A percentile compares a stretch with the other conserved stretches of the same genome.
These are phyloP conservation scores for Caenorhabditis uteleia DNA, from an alignment of 2,888 invertebrate species.

Conservation along the genomic window DNA sequence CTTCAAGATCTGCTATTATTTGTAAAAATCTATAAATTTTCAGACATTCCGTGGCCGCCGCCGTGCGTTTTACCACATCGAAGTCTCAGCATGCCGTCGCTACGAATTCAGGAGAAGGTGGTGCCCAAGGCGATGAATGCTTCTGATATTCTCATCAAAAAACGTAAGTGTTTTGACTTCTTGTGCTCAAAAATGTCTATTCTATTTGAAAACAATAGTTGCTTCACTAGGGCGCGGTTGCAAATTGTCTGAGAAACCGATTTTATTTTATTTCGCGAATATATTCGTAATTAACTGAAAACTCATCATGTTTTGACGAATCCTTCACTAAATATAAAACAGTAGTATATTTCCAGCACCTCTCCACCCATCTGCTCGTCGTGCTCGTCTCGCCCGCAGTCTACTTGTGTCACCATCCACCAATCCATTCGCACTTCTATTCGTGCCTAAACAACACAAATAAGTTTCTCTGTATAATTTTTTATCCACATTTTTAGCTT, in stretches of 20 bases:
- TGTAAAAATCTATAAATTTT: background rate
- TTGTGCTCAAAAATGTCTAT: background rate
- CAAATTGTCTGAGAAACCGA: too few relatives aligned
- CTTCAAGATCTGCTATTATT: background rate
- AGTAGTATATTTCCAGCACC: background rate
- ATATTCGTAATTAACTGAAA: too few relatives aligned
- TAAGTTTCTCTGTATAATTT: background rate
- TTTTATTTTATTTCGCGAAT: too few relatives aligned
- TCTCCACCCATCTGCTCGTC: background rate
- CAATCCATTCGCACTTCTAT: too few relatives aligned
- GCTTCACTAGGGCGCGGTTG: background rate
- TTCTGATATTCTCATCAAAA: slow-evolving; percentile 12
- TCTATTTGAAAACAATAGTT: background rate
- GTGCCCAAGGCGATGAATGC: slow-evolving; percentile 21
- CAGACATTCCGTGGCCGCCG: slow-evolving; percentile 46
- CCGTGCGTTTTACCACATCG: slow-evolving; percentile 39
- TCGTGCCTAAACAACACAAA: too few relatives aligned
- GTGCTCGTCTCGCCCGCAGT: background rate
- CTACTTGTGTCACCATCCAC: background rate
- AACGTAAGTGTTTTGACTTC: background rate
- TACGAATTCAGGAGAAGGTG: background rate
- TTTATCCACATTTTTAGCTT: background rate
- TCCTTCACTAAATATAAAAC: too few relatives aligned
- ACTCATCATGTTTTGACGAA: too few relatives aligned
- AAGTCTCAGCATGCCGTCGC: slow-evolving; percentile 29